A percentile compares a stretch with the other conserved stretches of the same genome.
Evolutionary conservation across 2,888 invertebrate genomes (phyloP).

Genomic region (Metellina segmentata): DNA sequence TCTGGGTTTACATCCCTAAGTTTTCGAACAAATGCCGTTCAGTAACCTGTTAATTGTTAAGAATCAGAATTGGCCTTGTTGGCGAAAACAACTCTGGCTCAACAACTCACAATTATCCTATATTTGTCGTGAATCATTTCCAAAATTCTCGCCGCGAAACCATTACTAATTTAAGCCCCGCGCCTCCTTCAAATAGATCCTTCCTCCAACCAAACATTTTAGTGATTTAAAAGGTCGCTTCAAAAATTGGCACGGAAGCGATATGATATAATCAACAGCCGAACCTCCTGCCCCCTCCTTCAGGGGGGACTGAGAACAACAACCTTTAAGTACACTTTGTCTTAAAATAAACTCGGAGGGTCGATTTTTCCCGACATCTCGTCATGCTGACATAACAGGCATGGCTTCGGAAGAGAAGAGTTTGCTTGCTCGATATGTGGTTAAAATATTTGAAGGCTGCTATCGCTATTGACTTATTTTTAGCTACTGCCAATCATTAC

Average conservation of each 20-base stretch:
- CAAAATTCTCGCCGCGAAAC: no score
- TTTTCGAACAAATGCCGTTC: no score
- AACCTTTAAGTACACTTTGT: slow-evolving; percentile 9
- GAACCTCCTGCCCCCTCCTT: not conserved
- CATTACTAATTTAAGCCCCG: slow-evolving; percentile 12
- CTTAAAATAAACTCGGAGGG: slow-evolving; percentile 15
- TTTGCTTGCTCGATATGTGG: not conserved
- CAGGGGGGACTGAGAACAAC: not conserved
- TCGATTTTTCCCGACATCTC: slow-evolving; percentile 10
- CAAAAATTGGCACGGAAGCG: slow-evolving; percentile 13
- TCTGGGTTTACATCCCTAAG: no score
- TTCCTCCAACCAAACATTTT: slow-evolving; percentile 1
- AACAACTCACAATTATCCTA: no score
- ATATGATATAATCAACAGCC: slow-evolving; percentile 10
- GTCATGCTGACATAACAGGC: not conserved
- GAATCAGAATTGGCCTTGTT: no score
- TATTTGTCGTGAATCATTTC: no score
- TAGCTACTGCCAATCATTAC: no score
- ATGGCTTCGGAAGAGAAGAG: not conserved
- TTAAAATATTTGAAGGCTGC: no score
- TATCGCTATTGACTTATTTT: no score
- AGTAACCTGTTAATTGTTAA: no score
- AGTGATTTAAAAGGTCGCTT: slow-evolving; percentile 23
- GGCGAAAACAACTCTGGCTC: no score
- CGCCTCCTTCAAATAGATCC: not conserved